Conservation (phyloP, 2,797 vertebrate species). For the Meda fulgida region DNA sequence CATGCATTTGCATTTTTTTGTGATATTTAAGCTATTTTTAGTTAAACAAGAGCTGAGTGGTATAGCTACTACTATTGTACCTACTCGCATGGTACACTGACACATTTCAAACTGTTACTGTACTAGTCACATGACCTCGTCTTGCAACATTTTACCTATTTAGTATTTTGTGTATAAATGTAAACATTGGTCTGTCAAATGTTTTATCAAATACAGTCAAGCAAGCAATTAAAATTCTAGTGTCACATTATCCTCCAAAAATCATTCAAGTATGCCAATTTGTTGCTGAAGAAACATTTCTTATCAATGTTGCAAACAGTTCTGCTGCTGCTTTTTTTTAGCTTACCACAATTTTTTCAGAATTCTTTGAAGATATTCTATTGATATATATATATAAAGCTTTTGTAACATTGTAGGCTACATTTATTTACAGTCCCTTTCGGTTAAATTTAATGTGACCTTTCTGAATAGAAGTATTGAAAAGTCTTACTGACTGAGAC, state of each 20-base stretch:
- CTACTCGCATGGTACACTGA: not conserved
- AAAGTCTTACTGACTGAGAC: not conserved
- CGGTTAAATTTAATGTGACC: not conserved
- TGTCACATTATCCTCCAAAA: not conserved
- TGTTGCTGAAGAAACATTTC: not conserved
- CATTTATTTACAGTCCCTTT: not conserved
- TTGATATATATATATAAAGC: not conserved
- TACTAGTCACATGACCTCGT: not conserved
- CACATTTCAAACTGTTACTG: not conserved
- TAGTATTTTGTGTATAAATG: not conserved
- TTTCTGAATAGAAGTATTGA: not conserved
- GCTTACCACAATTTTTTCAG: not conserved
- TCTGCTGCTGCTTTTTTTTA: not conserved
- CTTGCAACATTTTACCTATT: not conserved
- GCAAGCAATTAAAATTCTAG: not conserved
- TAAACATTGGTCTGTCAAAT: not conserved
- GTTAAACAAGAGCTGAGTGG: not conserved
- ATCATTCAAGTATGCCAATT: not conserved
- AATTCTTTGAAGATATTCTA: not conserved
- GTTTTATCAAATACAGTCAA: not conserved
- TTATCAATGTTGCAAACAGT: not conserved
- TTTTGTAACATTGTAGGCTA: not conserved
- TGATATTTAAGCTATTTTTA: not conserved
- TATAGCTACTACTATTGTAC: not conserved
- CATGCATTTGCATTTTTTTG: slow-evolving; percentile 32